Base-by-base conservation (phyloP, 2,113 vertebrate genomes). In the Anseranas semipalmata region DNA sequence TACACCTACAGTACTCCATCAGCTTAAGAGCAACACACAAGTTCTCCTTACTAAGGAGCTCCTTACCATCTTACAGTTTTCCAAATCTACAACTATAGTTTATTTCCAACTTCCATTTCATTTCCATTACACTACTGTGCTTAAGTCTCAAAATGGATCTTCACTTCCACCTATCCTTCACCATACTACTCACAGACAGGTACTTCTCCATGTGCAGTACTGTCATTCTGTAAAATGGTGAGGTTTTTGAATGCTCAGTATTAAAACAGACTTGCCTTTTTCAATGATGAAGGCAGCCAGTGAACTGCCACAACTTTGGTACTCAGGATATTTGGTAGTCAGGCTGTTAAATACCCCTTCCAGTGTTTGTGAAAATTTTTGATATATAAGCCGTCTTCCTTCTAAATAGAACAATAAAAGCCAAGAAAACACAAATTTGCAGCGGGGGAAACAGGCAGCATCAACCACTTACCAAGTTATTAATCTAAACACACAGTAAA, bases 251-350 rank as follows among this genome's bases (percentile, higher is more conserved):
- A n/a, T n/a, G n/a, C n/a, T 7, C 71, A 8, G 0, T 1, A 22
- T 7, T 33, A 79, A 90, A 85, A 43, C 20, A 71, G 28, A 98
- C 98, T 98, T 98, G 98, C 99, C 97, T 87, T 97, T 98, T 95
- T 99, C 98, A 89, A 99, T 76, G 90, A 99, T 96, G 97, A 99
- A 99, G 17, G 99, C 99, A 92, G 99, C 99, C 53, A 99, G 85
- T 41, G 99, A 99, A 91, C 94, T 98, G n/a, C 98, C 97, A 95
- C 98, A 99, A 59, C 95, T 96, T 22, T 95, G 97, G 95, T 98
- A 99, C 85, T 99, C 97, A 0, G 98, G 98, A 85, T 98, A 90
- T 22, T 81, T 95, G 53, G 91, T 50, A 96, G 98, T 97, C 93
- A 99, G 97, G 68, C 94, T 97, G 72, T 55, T 95, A 91, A 99